Base-by-base conservation (phyloP, 2,888 invertebrate species). In the Diabrotica balteata region DNA sequence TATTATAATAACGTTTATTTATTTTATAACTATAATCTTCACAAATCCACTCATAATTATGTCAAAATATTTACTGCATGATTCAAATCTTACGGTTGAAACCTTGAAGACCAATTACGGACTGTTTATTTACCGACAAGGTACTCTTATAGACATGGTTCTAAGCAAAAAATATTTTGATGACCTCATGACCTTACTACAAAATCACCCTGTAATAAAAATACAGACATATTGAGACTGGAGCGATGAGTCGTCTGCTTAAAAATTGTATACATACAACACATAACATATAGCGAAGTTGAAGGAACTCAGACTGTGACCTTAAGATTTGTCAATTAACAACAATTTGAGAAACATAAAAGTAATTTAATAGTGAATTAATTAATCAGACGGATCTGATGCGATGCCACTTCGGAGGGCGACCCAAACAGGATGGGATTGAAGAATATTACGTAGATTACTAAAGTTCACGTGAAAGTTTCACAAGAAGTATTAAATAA, bases 321-420 rank as follows among this genome's bases (percentile, higher is more conserved):
- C 72, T 73, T 72, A 72, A 75, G 73, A 75, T 76, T 76, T 73
- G 67, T 67, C 73, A 75, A 75, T 76, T 75, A 75, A 74, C 61
- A 63, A 68, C 70, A 75, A 76, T 76, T 76, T 73, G 70, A 73
- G 72, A 72, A 74, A 69, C 73, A 73, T 70, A 72, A 73, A 69
- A 75, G 71, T 71, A 75, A 75, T 74, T 76, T 72, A 75, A 69
- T 72, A 70, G 68, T 64, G 69, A 62, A 67, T 71, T 70, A 73
- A 74, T 74, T 74, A 75, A 75, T 75, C 54, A 62, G 54, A 46
- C 54, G 45, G 55, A 44, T 45, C 55, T 44, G 43, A n/a, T 42
- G 54, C 8, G 51, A 22, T 17, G 8, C 32, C 22, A 52, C 52
- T 52, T 10, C 8, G 52, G 22, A 22, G 32, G 22, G 17, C 53